These are phyloP conservation scores for Bedellia somnulentella DNA, from an alignment of 2,888 invertebrate species.

Conservation along the genomic window DNA sequence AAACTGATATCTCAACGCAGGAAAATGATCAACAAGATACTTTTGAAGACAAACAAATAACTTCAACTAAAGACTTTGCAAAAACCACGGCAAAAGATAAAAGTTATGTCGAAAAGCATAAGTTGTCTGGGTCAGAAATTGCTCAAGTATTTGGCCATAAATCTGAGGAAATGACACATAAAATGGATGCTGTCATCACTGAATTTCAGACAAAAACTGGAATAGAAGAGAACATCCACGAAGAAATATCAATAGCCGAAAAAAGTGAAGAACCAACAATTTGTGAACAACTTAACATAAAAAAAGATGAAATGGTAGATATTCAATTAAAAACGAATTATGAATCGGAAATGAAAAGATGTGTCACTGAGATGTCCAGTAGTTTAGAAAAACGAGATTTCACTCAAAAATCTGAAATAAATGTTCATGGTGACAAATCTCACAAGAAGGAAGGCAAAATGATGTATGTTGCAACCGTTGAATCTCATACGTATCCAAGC, in stretches of 20 bases:
- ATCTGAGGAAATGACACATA: slow-evolving; percentile 32
- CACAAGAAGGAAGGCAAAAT: slow-evolving; percentile 23
- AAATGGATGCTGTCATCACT: slow-evolving; percentile 38
- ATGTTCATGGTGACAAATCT: too few relatives aligned
- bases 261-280: too few relatives aligned
- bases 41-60: slow-evolving; percentile 6
- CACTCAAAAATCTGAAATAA: too few relatives aligned
- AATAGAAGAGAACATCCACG: slow-evolving; percentile 23
- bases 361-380: too few relatives aligned
- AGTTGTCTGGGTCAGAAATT: slow-evolving; percentile 31
- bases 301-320: too few relatives aligned
- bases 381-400: too few relatives aligned
- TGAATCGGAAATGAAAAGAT: too few relatives aligned
- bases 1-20: slow-evolving; percentile 1
- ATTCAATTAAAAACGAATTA: too few relatives aligned
- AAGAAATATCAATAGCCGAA: slow-evolving; percentile 24
- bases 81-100: slow-evolving; percentile 8
- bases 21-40: slow-evolving; percentile 1
- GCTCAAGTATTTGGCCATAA: slow-evolving; percentile 35
- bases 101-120: slow-evolving; percentile 8
- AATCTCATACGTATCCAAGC: slow-evolving; percentile 45
- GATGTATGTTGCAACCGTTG: slow-evolving; percentile 41
- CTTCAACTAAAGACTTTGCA: slow-evolving; percentile 2
- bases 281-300: too few relatives aligned
- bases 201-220: slow-evolving; percentile 37